Evolutionary conservation across 2,113 vertebrate genomes (phyloP), one percentile per base, ranked within the genome.

Genomic region (Gymnobelideus leadbeateri): DNA sequence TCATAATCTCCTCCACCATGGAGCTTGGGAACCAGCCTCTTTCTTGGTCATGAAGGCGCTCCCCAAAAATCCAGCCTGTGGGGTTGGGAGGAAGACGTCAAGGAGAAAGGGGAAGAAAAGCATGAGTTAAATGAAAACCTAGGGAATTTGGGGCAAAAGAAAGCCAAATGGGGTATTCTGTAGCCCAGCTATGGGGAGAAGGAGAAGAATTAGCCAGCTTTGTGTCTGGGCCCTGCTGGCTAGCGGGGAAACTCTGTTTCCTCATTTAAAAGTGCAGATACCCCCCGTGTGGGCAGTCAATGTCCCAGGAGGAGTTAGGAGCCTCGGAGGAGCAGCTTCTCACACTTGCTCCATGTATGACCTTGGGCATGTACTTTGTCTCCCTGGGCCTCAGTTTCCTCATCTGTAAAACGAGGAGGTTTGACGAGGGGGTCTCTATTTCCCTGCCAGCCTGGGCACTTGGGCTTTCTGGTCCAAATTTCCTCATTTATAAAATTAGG

Each of bases 21-120:
- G 99, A 99, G 98, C 98, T 99, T 92, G 99, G 99, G 98, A 99
- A 99, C 99, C 99, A 99, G 97, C 99, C 99, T 98, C 99, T 99
- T 97, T 99, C 99, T 28, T 99, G 99, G 96, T 99, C 99, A 0
- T 99, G 99, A 92, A 99, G 99, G 26, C 99, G 99, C 95, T 99
- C 99, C 0, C 99, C 99, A 97, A 99, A 98, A 98, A 99, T 99
- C 99, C 99, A 99, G n/a, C 99, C 99, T 99, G 98, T 43, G 3
- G 7, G 7, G 93, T 61, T 68, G 61, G 51, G 9, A 97, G 91
- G 77, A 28, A 84, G 68, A 84, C 6, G 7, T 43, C 68, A 84
- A 23, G n/a, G n/a, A 8, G 16, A 77, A n/a, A 19, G 61, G 16
- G 57, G 31, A 14, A 84, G 16, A 77, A n/a, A 21, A n/a, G 37